phyloP scores from a whole-genome alignment of 1,140 invertebrate genomes.

The Sweltsa coloradensis region DNA sequence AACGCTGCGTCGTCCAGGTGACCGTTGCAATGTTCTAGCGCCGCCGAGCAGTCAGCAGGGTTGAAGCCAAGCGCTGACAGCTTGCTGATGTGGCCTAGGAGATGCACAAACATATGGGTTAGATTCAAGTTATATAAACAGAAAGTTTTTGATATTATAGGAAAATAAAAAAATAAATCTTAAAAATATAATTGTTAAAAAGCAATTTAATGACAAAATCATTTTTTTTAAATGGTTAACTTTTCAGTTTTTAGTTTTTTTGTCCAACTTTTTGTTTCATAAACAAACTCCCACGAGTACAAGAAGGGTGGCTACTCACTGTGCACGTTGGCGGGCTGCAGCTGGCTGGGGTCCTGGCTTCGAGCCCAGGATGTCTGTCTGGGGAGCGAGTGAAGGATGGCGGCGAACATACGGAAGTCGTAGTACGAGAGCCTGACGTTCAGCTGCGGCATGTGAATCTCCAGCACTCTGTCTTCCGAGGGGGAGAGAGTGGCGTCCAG shows the following conservation, averaged over 20 bases:
- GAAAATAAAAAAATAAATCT: too few species aligned
- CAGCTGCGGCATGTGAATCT: conserved; percentile 45
- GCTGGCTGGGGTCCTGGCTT: conserved; percentile 27
- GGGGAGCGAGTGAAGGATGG: conserved; percentile 77
- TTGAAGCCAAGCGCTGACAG: conserved; percentile 59
- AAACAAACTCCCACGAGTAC: too few species aligned
- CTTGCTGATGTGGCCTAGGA: conserved; percentile 32
- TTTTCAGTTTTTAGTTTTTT: too few species aligned
- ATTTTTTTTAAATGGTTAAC: too few species aligned
- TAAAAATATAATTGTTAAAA: too few species aligned
- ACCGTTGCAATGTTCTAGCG: conserved; percentile 51
- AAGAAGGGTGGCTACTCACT: conserved; percentile 20
- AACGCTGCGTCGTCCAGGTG: conserved; percentile 70
- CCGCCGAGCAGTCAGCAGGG: conserved; percentile 51
- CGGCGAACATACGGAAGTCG: conserved; percentile 82
- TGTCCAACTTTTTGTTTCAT: too few species aligned
- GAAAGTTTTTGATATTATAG: too few species aligned
- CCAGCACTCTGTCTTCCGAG: conserved; percentile 9
- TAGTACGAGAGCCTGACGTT: conserved; percentile 84
- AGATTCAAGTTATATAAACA: conserved; percentile 10
- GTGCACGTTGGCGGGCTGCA: conserved; percentile 27
- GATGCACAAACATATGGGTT: neutral
- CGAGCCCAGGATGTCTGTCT: conserved; percentile 52
- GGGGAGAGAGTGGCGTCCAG: neutral
- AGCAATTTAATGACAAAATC: too few species aligned